Evolutionary conservation across 2,888 invertebrate species (phyloP).

Genomic region (Penaeus monodon): DNA sequence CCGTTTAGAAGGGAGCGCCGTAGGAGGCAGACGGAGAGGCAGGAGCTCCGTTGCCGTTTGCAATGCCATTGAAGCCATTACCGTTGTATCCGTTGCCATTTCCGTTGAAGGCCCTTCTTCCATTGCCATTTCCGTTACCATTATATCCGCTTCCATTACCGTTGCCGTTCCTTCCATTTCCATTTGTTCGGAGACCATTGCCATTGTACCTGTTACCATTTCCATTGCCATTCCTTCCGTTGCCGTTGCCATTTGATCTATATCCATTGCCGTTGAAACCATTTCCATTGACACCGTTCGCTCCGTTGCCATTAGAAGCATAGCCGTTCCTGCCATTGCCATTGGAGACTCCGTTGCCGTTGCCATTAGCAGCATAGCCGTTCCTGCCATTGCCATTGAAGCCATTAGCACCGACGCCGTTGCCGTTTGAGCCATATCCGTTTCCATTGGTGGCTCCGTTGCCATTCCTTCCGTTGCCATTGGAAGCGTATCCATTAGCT

Average conservation of each 20-base stretch:
- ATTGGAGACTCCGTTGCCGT: conserved; percentile 4
- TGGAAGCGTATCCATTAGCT: not conserved
- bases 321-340: not conserved
- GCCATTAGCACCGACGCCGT: too few species aligned
- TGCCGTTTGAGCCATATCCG: too few species aligned
- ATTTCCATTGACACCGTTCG: not conserved
- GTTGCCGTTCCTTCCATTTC: not conserved
- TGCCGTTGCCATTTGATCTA: not conserved
- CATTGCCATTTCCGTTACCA: not conserved
- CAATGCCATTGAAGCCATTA: not conserved
- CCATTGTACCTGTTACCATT: not conserved
- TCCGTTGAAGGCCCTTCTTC: conserved; percentile 5
- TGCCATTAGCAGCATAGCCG: conserved; percentile 1
- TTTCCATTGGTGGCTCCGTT: not conserved
- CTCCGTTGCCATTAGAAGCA: not conserved
- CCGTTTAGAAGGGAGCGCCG: too few species aligned
- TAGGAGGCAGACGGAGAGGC: too few species aligned
- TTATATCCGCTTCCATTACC: not conserved
- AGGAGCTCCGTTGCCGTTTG: not conserved
- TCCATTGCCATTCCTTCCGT: not conserved
- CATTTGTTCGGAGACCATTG: not conserved
- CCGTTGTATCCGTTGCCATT: conserved; percentile 22
- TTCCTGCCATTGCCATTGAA: too few species aligned
- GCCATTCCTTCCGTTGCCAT: conserved; percentile 8
- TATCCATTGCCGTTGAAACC: not conserved